Evolutionary conservation across 2,113 vertebrate species (phyloP).

Genomic region (Phodopus roborovskii): DNA sequence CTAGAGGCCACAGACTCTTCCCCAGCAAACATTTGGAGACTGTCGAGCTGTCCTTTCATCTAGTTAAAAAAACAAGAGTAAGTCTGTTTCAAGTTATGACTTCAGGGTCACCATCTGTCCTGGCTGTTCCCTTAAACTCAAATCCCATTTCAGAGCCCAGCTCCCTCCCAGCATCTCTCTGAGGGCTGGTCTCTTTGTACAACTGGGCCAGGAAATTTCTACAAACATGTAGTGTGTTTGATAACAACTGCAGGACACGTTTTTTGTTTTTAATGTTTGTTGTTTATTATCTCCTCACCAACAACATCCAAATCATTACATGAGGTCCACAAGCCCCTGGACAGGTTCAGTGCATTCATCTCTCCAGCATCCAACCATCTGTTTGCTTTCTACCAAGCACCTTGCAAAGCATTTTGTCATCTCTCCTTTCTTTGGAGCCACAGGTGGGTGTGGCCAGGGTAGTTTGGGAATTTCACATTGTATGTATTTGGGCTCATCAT

Average conservation of each 20-base stretch:
- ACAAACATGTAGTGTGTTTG: not conserved
- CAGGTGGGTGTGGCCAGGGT: not conserved
- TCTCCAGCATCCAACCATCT: not conserved
- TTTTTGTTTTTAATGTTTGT: not conserved
- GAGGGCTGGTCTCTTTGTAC: constrained; percentile 52
- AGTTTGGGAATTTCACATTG: not conserved
- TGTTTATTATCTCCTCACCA: not conserved
- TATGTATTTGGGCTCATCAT: not conserved
- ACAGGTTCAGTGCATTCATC: not conserved
- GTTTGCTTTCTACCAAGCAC: too few relatives aligned
- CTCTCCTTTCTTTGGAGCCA: not conserved
- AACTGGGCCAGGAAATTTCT: not conserved
- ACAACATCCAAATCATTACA: not conserved
- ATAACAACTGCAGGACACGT: constrained; percentile 38
- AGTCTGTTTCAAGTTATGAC: constrained; percentile 69
- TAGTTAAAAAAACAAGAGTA: constrained; percentile 73
- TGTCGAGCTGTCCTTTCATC: constrained; percentile 61
- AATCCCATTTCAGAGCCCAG: constrained; percentile 63
- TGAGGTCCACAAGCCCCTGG: not conserved
- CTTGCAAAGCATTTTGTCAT: too few relatives aligned
- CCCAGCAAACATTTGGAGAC: constrained; percentile 68
- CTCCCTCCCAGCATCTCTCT: constrained; percentile 57
- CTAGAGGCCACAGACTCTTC: not conserved
- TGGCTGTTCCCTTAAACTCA: constrained; percentile 58
- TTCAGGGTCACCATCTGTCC: constrained; percentile 82